Conservation (phyloP, 2,888 invertebrate genomes). For the Drosophila kambysellisi region DNA sequence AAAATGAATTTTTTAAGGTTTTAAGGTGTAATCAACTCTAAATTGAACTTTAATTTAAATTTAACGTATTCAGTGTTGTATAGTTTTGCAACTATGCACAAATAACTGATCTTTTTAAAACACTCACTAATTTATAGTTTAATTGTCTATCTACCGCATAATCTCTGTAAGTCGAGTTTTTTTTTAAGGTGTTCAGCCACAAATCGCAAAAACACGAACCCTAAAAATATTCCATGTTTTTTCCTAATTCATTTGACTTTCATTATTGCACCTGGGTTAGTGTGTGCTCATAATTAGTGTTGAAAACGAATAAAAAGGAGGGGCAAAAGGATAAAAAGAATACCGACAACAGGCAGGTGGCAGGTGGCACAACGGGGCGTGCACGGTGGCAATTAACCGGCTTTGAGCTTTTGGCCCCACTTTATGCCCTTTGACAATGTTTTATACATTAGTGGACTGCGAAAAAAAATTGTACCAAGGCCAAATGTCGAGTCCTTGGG, state of each 20-base stretch:
- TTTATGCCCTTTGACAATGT: slow-evolving; percentile 49
- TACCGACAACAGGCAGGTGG: slow-evolving; percentile 25
- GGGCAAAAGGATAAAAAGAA: not conserved
- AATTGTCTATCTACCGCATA: not conserved
- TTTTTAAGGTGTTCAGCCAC: not conserved
- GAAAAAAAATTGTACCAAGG: slow-evolving; percentile 46
- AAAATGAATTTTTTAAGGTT: not conserved
- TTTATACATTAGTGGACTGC: slow-evolving; percentile 61
- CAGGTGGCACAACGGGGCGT: slow-evolving; percentile 48
- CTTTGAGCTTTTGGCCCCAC: slow-evolving; percentile 31
- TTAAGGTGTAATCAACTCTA: not conserved
- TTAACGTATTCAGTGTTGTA: no score
- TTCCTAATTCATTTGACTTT: slow-evolving; percentile 28
- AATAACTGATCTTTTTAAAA: not conserved
- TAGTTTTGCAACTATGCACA: not conserved
- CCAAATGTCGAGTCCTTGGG: slow-evolving; percentile 32
- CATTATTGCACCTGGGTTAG: slow-evolving; percentile 31
- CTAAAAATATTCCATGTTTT: slow-evolving; percentile 10
- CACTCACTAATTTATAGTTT: not conserved
- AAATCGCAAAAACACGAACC: slow-evolving; percentile 14
- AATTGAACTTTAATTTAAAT: not conserved
- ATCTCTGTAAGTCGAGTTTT: no score
- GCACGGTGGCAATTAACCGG: slow-evolving; percentile 61
- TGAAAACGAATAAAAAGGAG: slow-evolving; percentile 25
- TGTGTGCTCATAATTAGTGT: slow-evolving; percentile 55